Base-by-base conservation (phyloP, 2,113 vertebrate species). In the Apodemus speciosus region DNA sequence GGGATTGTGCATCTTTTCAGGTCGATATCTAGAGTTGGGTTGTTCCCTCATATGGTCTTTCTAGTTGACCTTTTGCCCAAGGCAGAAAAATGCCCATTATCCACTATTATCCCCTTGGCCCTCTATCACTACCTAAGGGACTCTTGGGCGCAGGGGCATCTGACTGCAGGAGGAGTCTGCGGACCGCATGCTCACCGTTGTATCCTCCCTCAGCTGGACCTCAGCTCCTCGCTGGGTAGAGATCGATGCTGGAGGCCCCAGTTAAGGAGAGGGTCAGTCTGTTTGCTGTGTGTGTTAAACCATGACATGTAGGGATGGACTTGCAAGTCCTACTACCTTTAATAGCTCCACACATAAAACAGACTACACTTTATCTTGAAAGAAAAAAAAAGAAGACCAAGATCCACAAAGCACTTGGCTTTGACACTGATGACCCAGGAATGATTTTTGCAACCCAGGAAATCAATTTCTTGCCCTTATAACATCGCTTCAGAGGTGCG, bases 401-500 rank as follows among this genome's bases (percentile, higher is more conserved):
- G 83, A 94, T 43, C 93, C 76, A 85, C 73, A 85, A 87, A 92
- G 43, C 88, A 96, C 21, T 3, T 40, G 96, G 62, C 75, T 96
- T 94, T 94, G 91, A 92, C 80, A 84, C 23, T 88, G 76, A 91
- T 93, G 95, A 96, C 96, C 96, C 32, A 43, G 40, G 51, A 96
- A 91, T n/a, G 9, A 94, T 96, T 96, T 96, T 97, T 95, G 69
- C 92, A 91, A 77, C 53, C 92, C 30, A 97, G 93, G 76, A 93
- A 97, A 96, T 97, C 95, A 89, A 95, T 97, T 87, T 88, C 95
- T 92, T 97, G 96, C 93, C 95, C 95, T 86, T 85, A 49, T 89
- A 95, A 91, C 35, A 32, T 64, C 87, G 72, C 90, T 95, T 89
- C 51, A 86, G 56, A 90, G 80, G 83, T 15, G 7, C 30, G 85